phyloP scores from a whole-genome alignment of 2,113 vertebrate species.

The Trematocara unimaculatum region DNA sequence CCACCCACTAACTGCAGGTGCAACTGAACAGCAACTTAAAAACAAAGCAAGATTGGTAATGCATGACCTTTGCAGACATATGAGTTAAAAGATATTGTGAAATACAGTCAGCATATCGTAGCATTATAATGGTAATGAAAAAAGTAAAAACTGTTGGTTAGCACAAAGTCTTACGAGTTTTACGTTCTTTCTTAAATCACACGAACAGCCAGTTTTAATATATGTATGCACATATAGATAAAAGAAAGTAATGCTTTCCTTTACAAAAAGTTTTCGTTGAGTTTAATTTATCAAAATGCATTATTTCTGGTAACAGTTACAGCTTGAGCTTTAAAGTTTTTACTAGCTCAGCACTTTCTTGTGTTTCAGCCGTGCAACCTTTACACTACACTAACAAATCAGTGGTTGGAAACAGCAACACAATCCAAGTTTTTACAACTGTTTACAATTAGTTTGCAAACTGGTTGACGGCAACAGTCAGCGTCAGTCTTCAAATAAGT shows the following conservation, averaged over 20 bases:
- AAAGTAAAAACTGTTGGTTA: neutral
- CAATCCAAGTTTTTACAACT: neutral
- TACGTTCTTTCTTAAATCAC: neutral
- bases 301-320: neutral
- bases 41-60: neutral
- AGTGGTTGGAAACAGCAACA: neutral
- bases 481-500: neutral
- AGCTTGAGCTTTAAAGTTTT: neutral
- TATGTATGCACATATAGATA: neutral
- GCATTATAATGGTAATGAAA: neutral
- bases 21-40: neutral
- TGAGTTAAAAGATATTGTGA: neutral
- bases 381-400: neutral
- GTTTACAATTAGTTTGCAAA: neutral
- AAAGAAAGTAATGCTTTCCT: neutral
- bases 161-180: neutral
- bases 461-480: neutral
- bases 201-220: neutral
- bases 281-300: neutral
- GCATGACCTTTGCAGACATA: neutral
- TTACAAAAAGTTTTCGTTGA: neutral
- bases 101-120: accelerated
- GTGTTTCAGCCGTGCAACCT: neutral
- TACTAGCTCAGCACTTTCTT: neutral
- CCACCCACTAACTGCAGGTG: neutral